These are phyloP conservation scores for Spialia ferax DNA, from an alignment of 2,888 invertebrate species.

Conservation along the genomic window DNA sequence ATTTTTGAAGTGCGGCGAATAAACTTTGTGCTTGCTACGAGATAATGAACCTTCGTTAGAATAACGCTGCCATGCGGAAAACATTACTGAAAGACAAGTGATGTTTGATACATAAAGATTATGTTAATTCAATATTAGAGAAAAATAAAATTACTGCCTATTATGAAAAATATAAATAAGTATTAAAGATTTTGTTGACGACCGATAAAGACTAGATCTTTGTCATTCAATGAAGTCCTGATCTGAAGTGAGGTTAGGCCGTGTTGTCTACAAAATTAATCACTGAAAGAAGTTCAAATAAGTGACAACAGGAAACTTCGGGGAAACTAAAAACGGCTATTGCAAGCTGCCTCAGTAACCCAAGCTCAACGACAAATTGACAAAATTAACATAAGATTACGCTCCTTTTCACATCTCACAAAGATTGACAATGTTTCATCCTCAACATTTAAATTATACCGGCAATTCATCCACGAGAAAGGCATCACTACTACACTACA, in stretches of 20 bases:
- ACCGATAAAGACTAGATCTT: too few species aligned
- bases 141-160: not conserved
- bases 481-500: not conserved
- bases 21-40: constrained; percentile 22
- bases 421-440: constrained; percentile 9
- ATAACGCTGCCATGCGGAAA: constrained; percentile 41
- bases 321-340: too few species aligned
- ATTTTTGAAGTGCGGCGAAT: constrained; percentile 11
- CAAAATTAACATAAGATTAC: not conserved
- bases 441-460: constrained; percentile 11
- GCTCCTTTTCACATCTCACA: not conserved
- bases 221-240: too few species aligned
- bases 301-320: too few species aligned
- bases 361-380: not conserved
- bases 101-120: constrained; percentile 26
- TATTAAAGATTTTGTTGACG: too few species aligned
- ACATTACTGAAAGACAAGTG: constrained; percentile 20
- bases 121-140: not conserved
- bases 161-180: too few species aligned
- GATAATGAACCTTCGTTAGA: constrained; percentile 42
- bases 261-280: too few species aligned
- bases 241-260: too few species aligned
- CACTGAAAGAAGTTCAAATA: too few species aligned
- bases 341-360: too few species aligned
- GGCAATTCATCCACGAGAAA: constrained; percentile 1